phyloP scores from a whole-genome alignment of 2,113 vertebrate species.

The Microtus ochrogaster region DNA sequence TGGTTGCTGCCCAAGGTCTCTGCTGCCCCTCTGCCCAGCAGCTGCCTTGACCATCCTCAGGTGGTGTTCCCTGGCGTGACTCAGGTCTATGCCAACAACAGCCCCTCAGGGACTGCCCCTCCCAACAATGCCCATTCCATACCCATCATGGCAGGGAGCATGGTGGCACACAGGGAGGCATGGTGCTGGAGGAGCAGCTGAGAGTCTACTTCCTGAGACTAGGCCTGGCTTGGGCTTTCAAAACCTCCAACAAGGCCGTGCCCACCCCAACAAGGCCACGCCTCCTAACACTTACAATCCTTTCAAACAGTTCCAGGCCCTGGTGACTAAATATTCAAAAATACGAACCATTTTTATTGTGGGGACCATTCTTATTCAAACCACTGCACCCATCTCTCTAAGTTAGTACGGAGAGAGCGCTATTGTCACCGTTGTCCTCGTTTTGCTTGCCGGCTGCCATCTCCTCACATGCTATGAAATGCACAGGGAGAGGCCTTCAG shows the following conservation, averaged over 20 bases:
- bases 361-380: background rate
- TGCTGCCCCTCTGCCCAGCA: background rate
- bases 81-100: background rate
- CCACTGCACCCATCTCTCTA: background rate
- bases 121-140: background rate
- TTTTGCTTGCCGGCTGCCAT: background rate
- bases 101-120: background rate
- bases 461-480: background rate
- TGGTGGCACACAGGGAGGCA: background rate
- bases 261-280: background rate
- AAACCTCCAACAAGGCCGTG: background rate
- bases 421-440: no score
- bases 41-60: background rate
- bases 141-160: background rate
- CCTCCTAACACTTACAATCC: background rate
- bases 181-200: background rate
- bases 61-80: background rate
- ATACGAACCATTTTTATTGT: background rate
- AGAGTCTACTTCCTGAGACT: background rate
- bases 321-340: background rate
- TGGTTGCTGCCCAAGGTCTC: background rate
- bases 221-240: background rate
- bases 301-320: background rate
- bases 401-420: background rate
- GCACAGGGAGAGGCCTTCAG: background rate